phyloP scores from a whole-genome alignment of 1,140 invertebrate species.

The Bombus sylvicola region DNA sequence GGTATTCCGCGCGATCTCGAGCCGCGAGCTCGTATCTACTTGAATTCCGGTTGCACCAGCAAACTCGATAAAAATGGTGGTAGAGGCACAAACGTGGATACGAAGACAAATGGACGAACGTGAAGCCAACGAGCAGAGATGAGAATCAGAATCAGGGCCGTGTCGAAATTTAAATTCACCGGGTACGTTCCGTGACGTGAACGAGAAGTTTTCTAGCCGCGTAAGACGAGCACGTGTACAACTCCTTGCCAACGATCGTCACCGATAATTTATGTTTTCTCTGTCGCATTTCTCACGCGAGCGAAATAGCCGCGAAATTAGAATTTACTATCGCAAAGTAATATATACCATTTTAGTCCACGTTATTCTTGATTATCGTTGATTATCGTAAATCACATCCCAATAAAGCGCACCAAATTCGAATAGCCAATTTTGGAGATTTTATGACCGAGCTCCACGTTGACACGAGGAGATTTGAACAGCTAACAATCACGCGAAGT shows the following conservation, averaged over 20 bases:
- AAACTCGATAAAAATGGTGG: conserved; percentile 10
- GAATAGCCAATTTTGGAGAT: background rate
- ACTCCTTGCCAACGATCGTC: background rate
- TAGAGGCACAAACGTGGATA: background rate
- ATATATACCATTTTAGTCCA: background rate
- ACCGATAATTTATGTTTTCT: background rate
- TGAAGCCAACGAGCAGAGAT: conserved; percentile 8
- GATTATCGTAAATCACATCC: background rate
- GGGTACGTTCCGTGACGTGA: background rate
- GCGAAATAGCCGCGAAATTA: background rate
- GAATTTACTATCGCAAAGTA: background rate
- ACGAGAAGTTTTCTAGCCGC: background rate
- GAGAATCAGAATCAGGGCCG: conserved; percentile 30
- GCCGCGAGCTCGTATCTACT: background rate
- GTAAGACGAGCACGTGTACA: background rate
- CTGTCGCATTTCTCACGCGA: background rate
- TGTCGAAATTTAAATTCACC: conserved; percentile 43
- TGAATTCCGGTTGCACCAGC: background rate
- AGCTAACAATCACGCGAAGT: too few species aligned
- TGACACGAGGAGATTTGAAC: too few species aligned
- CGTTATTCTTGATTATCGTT: background rate
- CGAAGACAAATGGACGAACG: conserved; percentile 32
- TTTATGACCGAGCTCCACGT: background rate
- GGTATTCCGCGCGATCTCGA: background rate
- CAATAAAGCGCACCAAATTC: background rate